Conservation (phyloP, 1,140 invertebrate genomes). For the Trissolcus basalis region DNA sequence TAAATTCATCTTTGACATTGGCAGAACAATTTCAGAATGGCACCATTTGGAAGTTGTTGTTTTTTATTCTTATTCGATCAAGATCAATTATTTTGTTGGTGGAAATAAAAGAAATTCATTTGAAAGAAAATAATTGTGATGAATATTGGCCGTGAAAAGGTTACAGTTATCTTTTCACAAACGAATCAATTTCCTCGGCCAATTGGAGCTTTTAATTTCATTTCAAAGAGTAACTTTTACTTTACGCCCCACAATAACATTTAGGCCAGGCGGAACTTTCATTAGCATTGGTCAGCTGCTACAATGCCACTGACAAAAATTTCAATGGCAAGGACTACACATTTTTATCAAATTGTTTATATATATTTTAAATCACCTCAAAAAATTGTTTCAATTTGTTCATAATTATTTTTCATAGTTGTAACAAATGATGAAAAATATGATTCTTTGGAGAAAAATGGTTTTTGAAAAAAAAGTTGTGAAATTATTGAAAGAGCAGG, state of each 20-base stretch:
- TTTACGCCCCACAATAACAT: constrained; percentile 1
- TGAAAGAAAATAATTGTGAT: neutral
- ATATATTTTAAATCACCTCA: too few relatives aligned
- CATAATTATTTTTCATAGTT: too few relatives aligned
- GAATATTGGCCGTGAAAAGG: neutral
- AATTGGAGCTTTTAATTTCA: constrained; percentile 18
- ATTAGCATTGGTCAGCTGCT: neutral
- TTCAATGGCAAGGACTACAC: too few relatives aligned
- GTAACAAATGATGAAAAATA: neutral
- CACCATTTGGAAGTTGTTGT: neutral
- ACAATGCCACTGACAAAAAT: too few relatives aligned
- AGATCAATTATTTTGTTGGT: too few relatives aligned
- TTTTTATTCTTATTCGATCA: neutral
- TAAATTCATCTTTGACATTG: too few relatives aligned
- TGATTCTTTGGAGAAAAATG: neutral
- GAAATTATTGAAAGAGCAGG: constrained; percentile 21
- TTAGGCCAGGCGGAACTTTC: constrained; percentile 12
- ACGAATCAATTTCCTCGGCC: constrained; percentile 13
- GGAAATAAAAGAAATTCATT: too few relatives aligned
- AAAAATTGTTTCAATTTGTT: too few relatives aligned
- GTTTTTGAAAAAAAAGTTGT: constrained; percentile 19
- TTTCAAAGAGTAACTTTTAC: constrained; percentile 17
- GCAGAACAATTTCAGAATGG: too few relatives aligned
- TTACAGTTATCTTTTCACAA: neutral
- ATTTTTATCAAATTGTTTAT: too few relatives aligned